These are phyloP conservation scores for Psylliodes chrysocephalus DNA, from an alignment of 2,888 invertebrate species.

Conservation along the genomic window DNA sequence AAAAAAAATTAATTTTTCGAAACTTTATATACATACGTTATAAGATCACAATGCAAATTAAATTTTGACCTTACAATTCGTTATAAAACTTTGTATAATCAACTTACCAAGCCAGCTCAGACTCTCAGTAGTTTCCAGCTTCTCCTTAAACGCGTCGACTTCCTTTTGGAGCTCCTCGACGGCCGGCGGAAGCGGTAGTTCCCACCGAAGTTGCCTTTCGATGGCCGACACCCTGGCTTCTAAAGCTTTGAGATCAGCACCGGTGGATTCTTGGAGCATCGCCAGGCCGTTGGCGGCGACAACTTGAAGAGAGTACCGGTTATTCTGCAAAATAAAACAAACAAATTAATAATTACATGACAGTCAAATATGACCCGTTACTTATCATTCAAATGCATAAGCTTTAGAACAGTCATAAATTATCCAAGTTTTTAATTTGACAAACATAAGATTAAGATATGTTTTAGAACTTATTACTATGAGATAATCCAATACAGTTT, in stretches of 20 bases:
- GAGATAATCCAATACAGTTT: too few species aligned
- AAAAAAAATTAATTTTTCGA: background rate
- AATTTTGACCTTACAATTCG: background rate
- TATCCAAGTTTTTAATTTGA: too few species aligned
- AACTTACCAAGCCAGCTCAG: constrained; percentile 72
- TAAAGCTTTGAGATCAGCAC: constrained; percentile 67
- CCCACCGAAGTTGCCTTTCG: constrained; percentile 68
- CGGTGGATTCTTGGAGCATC: constrained; percentile 61
- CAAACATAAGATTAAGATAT: too few species aligned
- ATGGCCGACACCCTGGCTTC: constrained; percentile 70
- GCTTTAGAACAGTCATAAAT: too few species aligned
- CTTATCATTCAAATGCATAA: too few species aligned
- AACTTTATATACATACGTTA: background rate
- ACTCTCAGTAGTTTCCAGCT: constrained; percentile 71
- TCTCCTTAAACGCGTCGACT: constrained; percentile 69
- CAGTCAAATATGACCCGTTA: too few species aligned
- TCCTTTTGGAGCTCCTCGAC: constrained; percentile 70
- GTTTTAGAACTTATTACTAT: too few species aligned
- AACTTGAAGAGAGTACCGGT: constrained; percentile 57
- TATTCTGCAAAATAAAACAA: constrained; percentile 28
- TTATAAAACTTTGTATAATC: background rate
- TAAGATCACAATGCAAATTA: background rate
- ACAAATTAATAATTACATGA: too few species aligned
- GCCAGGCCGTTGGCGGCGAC: constrained; percentile 62
- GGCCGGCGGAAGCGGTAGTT: constrained; percentile 66